Conservation (phyloP, 2,888 invertebrate species). For the Choristoneura rosaceana region DNA sequence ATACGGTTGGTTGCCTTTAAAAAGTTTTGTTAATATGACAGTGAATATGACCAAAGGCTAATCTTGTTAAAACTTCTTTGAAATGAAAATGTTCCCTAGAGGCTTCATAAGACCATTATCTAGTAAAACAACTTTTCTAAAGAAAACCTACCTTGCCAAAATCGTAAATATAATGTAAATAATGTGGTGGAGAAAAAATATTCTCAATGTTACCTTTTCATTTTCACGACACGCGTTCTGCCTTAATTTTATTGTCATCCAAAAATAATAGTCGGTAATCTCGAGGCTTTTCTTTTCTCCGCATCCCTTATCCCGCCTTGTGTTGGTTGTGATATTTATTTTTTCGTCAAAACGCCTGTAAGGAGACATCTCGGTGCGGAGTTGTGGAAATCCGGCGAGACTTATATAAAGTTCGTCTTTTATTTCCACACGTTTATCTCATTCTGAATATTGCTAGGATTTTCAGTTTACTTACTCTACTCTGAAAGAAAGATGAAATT, state of each 20-base stretch:
- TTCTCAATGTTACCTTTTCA: constrained; percentile 48
- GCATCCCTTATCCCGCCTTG: constrained; percentile 39
- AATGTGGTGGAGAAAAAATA: constrained; percentile 42
- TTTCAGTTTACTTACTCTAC: constrained; percentile 25
- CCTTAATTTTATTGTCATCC: constrained; percentile 54
- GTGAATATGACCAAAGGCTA: background rate
- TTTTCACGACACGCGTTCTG: constrained; percentile 45
- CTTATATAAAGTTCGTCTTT: constrained; percentile 56
- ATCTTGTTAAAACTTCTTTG: constrained; percentile 17
- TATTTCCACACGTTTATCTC: constrained; percentile 48
- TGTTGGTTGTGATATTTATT: constrained; percentile 37
- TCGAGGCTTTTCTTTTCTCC: constrained; percentile 49
- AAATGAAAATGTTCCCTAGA: background rate
- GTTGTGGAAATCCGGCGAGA: constrained; percentile 56
- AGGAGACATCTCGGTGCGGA: constrained; percentile 43
- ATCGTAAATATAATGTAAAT: constrained; percentile 24
- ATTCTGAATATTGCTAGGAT: constrained; percentile 45
- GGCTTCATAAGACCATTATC: background rate
- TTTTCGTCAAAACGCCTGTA: constrained; percentile 36
- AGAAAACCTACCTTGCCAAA: background rate
- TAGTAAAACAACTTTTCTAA: background rate
- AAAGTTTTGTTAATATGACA: background rate
- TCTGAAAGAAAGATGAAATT: constrained; percentile 3
- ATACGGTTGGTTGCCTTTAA: background rate
- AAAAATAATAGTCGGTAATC: constrained; percentile 57